Evolutionary conservation across 2,797 vertebrate genomes (phyloP).

Genomic region (Sternotherus odoratus): DNA sequence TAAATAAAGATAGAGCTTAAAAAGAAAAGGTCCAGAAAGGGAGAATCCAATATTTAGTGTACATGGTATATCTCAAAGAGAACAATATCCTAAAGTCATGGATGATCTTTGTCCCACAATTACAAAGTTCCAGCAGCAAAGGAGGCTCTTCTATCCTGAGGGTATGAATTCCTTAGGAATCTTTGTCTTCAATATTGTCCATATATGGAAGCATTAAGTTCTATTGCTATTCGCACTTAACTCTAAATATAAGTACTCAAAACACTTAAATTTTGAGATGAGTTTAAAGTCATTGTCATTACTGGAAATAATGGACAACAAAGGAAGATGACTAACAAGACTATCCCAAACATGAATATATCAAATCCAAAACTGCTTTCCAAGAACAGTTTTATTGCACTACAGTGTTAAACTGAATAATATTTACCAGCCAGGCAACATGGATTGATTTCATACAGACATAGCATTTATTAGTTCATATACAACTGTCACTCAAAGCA

Average conservation of each 20-base stretch:
- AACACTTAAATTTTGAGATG: not conserved
- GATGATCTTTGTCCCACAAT: not conserved
- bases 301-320: not conserved
- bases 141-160: not conserved
- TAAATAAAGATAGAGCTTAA: not conserved
- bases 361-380: not conserved
- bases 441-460: not conserved
- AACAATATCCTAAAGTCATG: not conserved
- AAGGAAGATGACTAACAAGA: not conserved
- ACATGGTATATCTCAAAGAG: not conserved
- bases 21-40: not conserved
- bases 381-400: not conserved
- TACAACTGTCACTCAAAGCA: not conserved
- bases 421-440: not conserved
- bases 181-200: not conserved
- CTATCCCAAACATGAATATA: not conserved
- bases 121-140: not conserved
- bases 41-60: not conserved
- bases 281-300: not conserved
- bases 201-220: not conserved
- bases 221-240: not conserved
- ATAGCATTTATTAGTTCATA: slow-evolving; percentile 55
- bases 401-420: not conserved
- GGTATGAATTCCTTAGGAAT: not conserved
- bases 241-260: not conserved